phyloP scores from a whole-genome alignment of 2,113 vertebrate genomes.

The Pterocles burchelli region DNA sequence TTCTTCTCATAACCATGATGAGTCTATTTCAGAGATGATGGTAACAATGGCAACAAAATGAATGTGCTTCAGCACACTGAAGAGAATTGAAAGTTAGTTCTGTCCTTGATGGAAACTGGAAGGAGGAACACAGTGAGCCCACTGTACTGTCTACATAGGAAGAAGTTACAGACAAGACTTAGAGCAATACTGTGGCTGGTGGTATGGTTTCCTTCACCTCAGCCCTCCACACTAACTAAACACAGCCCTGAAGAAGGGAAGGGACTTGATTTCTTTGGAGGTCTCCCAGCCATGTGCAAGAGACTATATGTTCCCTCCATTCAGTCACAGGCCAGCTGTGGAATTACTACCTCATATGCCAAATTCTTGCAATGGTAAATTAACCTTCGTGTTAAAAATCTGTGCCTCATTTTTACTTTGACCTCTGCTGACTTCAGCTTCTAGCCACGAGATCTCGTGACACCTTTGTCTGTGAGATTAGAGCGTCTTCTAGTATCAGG shows the following conservation, averaged over 20 bases:
- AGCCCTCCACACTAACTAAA: background rate
- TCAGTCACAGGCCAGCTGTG: background rate
- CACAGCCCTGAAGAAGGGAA: background rate
- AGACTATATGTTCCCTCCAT: background rate
- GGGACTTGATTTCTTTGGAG: background rate
- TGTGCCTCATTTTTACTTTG: background rate
- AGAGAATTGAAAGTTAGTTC: background rate
- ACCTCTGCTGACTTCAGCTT: background rate
- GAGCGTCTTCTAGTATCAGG: background rate
- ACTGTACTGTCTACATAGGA: background rate
- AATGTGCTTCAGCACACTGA: background rate
- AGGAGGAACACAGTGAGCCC: background rate
- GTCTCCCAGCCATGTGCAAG: accelerated
- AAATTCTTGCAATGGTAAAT: background rate
- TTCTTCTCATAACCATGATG: background rate
- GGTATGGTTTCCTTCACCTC: background rate
- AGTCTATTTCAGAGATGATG: background rate
- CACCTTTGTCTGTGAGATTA: conserved; percentile 8
- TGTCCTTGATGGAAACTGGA: background rate
- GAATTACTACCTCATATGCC: background rate
- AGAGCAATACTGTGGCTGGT: background rate
- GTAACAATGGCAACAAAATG: background rate
- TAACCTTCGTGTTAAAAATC: background rate
- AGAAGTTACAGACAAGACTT: background rate
- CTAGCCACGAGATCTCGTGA: background rate